Evolutionary conservation across 1,140 invertebrate species (phyloP), one percentile per base, ranked within the genome.

Genomic region (Probaryconus sp.): DNA sequence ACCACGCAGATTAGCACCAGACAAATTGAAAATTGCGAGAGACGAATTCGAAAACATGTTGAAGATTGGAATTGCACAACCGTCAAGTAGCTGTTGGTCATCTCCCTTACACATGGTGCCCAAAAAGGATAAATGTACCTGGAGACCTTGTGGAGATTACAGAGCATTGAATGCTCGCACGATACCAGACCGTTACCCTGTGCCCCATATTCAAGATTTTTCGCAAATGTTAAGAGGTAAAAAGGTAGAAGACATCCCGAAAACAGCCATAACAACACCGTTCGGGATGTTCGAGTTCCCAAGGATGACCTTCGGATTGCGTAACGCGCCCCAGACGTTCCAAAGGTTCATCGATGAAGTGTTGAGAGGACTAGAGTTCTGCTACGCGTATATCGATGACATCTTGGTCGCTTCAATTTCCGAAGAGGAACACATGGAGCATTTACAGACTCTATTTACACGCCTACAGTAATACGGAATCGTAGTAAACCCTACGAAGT

Each of bases 91-190:
- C 38, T 21, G 48, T 10, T 90, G 85, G 87, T 70, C 87, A 1
- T 80, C 76, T 3, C 82, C 55, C 0, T 11, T 47, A 17, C 26
- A 47, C 13, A 7, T 47, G n/a, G 24, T 30, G 14, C 11, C 21
- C 1, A 47, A 47, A 14, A 40, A 71, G 67, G 68, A 75, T 51
- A 83, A n/a, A n/a, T n/a, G 1, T 14, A 33, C 1, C 35, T 84
- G 75, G 63, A 31, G 87, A 11, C 75, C 82, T 0, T 85, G 82
- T 53, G 83, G 87, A 0, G 88, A 90, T 55, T 90, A 87, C 45
- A 55, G 86, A 2, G 42, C 28, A 3, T 72, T 89, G 0, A 90
- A 90, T 64, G 43, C 67, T 0, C 6, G 74, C 2, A 88, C 85
- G 1, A 60, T 79, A 5, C 78, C 82, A 0, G 85, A 89, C 50